A percentile compares a stretch with the other conserved stretches of the same genome.
Evolutionary conservation across 1,140 invertebrate species (phyloP).

Genomic region (Euglossa dilemma): DNA sequence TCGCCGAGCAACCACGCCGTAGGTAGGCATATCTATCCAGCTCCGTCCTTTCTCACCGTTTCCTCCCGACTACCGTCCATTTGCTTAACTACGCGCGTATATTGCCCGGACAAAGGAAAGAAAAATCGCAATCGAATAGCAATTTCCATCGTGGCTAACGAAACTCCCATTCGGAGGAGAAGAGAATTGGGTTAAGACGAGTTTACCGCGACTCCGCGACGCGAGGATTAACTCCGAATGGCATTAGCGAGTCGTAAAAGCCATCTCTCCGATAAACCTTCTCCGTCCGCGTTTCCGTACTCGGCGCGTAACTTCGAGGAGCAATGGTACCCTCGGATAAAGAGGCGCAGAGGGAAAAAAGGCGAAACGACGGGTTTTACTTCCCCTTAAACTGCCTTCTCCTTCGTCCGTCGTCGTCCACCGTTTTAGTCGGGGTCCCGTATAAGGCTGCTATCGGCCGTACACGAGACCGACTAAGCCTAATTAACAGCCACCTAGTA

Average conservation of each 20-base stretch:
- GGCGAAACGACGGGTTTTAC: not conserved
- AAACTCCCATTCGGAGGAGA: too few species aligned
- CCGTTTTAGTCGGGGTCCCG: slow-evolving; percentile 67
- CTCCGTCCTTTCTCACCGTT: too few species aligned
- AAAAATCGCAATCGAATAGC: too few species aligned
- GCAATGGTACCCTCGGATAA: not conserved
- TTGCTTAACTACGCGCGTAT: too few species aligned
- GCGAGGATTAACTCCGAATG: too few species aligned
- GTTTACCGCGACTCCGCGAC: too few species aligned
- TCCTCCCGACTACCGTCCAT: too few species aligned
- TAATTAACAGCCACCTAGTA: slow-evolving; percentile 78
- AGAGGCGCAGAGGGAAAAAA: not conserved
- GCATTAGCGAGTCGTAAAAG: not conserved
- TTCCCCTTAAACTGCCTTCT: not conserved
- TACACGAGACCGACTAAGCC: slow-evolving; percentile 72
- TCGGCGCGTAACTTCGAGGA: not conserved
- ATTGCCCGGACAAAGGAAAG: too few species aligned
- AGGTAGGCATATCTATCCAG: too few species aligned
- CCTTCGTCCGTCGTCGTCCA: slow-evolving; percentile 55
- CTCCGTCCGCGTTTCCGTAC: not conserved
- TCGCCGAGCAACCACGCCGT: too few species aligned
- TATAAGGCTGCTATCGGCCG: slow-evolving; percentile 56
- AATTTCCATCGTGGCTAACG: too few species aligned
- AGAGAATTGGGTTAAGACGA: too few species aligned
- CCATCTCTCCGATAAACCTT: not conserved